Base-by-base conservation (phyloP, 1,140 invertebrate genomes). In the Drosophila melanica region DNA sequence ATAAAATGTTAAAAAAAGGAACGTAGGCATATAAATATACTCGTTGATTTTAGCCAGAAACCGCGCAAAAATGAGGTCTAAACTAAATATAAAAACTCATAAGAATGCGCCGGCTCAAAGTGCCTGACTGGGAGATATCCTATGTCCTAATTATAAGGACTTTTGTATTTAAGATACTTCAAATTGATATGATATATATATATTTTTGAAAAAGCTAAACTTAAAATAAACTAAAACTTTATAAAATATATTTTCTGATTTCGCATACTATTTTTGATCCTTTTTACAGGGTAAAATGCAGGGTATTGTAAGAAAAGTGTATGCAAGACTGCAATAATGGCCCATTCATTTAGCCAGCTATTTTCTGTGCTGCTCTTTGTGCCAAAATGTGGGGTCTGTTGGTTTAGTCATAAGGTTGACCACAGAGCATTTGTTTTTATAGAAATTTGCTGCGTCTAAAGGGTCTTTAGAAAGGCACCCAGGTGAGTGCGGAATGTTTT, bases 1-100 rank as follows among this genome's bases (percentile, higher is more conserved):
- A 18, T 16, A 37, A 69, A 73, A 68, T 55, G 37, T 10, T 62
- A 37, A 69, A 44, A 69, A 63, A 57, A 51, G 65, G 54, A 69
- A 62, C 48, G 27, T 39, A 47, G 27, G 39, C 53, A 33, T 16
- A 60, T 41, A 47, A 30, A 60, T 47, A 47, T 47, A 14, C 35
- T 37, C 33, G 51, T 54, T 54, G 51, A 54, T 54, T 54, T 33
- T 39, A 39, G 20, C 6, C 11, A 12, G 7, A 4, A 18, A 18
- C 11, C 20, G 42, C 30, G 30, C 3, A 16, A 33, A 53, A 54
- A 41, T 2, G 33, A 41, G 51, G 51, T 18, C 51, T 41, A 11
- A 4, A 16, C 8, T 16, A 20, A 20, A 54, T 9, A 18, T 3
- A 1, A 18, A 23, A 37, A 23, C 4, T 7, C 14, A 16, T 12